These are phyloP conservation scores for Oegoconia quadripuncta DNA, from an alignment of 2,888 invertebrate genomes.

Conservation along the genomic window DNA sequence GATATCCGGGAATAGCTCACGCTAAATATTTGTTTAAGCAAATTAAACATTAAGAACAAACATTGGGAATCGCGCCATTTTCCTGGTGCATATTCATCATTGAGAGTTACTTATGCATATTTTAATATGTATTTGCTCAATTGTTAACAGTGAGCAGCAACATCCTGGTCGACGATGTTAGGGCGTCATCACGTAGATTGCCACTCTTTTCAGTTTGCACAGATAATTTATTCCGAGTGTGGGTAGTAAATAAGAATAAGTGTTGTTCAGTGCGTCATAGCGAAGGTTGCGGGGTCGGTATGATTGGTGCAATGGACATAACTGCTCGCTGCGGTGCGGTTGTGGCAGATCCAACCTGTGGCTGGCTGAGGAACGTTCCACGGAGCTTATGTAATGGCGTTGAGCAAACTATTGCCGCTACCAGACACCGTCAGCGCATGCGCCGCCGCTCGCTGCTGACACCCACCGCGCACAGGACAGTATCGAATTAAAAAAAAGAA, in stretches of 20 bases:
- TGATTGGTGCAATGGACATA: slow-evolving; percentile 20
- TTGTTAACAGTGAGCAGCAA: neutral
- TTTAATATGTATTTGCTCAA: neutral
- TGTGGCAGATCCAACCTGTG: slow-evolving; percentile 30
- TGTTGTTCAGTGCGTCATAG: slow-evolving; percentile 17
- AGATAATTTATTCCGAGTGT: slow-evolving; percentile 7
- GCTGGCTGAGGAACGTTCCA: slow-evolving; percentile 35
- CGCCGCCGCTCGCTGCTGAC: neutral
- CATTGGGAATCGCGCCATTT: neutral
- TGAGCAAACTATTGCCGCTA: slow-evolving; percentile 36
- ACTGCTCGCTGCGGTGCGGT: slow-evolving; percentile 24
- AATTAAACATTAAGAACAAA: neutral
- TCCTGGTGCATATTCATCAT: neutral
- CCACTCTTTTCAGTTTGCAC: slow-evolving; percentile 6
- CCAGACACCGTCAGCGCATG: neutral
- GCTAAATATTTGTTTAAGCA: neutral
- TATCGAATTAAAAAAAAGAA: no score
- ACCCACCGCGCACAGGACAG: no score
- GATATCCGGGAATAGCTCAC: neutral
- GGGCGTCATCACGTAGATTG: slow-evolving; percentile 2
- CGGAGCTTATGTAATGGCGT: slow-evolving; percentile 44
- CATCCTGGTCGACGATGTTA: slow-evolving; percentile 6
- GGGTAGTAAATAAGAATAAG: slow-evolving; percentile 12
- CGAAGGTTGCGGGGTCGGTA: slow-evolving; percentile 9
- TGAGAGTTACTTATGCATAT: neutral